These are phyloP conservation scores for Actenoides lindsayi DNA, from an alignment of 2,113 vertebrate species.

Conservation along the genomic window DNA sequence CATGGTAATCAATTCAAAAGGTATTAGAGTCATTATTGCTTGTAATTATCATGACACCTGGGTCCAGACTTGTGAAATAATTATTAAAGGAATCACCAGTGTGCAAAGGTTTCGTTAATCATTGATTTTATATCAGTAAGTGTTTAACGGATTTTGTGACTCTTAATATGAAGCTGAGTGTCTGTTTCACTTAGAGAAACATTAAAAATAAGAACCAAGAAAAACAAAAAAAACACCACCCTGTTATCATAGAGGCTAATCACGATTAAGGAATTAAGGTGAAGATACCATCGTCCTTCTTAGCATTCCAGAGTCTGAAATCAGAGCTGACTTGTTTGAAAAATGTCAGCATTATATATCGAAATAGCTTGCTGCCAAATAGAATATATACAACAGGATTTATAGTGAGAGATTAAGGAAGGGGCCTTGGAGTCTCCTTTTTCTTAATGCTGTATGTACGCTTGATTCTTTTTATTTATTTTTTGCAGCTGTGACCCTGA, in stretches of 20 bases:
- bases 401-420: slow-evolving; percentile 34
- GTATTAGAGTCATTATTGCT: slow-evolving; percentile 37
- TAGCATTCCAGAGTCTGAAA: neutral
- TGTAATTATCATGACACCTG: slow-evolving; percentile 47
- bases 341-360: slow-evolving; percentile 29
- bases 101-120: slow-evolving; percentile 11
- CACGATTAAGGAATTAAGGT: neutral
- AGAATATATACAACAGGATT: slow-evolving; percentile 41
- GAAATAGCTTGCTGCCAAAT: slow-evolving; percentile 45
- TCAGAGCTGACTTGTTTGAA: slow-evolving; percentile 37
- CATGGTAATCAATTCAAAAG: slow-evolving; percentile 52
- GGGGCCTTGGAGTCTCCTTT: slow-evolving; percentile 33
- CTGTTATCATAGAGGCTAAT: neutral
- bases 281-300: neutral
- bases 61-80: slow-evolving; percentile 15
- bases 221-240: neutral
- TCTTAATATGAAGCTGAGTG: slow-evolving; percentile 28
- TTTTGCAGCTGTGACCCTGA: neutral
- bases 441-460: neutral
- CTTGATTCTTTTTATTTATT: neutral
- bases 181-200: neutral
- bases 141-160: neutral
- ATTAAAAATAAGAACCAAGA: neutral
- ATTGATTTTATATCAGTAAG: slow-evolving; percentile 53
- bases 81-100: slow-evolving; percentile 15